These are phyloP conservation scores for Ectemnius lituratus DNA, from an alignment of 2,888 invertebrate species.

Conservation along the genomic window DNA sequence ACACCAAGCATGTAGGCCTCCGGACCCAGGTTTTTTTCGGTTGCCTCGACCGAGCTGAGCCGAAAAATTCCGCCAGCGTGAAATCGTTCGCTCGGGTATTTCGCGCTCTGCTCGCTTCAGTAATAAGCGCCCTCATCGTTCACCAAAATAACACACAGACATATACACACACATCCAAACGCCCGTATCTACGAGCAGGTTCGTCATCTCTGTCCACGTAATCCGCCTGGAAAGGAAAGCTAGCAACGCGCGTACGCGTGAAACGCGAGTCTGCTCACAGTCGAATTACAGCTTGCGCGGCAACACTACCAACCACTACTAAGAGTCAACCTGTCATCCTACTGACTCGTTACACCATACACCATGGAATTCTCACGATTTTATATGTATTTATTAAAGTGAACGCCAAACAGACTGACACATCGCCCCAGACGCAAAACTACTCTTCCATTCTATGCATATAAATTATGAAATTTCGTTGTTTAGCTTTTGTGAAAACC, in stretches of 20 bases:
- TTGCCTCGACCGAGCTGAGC: background rate
- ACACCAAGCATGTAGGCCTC: background rate
- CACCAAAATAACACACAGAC: no score
- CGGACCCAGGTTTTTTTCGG: background rate
- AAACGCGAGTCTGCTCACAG: constrained; percentile 15
- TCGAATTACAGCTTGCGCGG: constrained; percentile 9
- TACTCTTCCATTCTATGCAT: constrained; percentile 47
- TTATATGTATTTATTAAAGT: constrained; percentile 43
- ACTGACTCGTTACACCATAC: constrained; percentile 41
- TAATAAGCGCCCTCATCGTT: constrained; percentile 14
- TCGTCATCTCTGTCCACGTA: no score
- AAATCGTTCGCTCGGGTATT: constrained; percentile 8
- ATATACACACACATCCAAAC: no score
- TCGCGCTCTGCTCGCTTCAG: constrained; percentile 16
- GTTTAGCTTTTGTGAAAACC: no score
- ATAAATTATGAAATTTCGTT: constrained; percentile 46
- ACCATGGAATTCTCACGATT: constrained; percentile 19
- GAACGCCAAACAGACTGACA: constrained; percentile 34
- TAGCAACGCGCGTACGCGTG: background rate
- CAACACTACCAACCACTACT: background rate
- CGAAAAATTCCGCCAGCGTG: constrained; percentile 7
- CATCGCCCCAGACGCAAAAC: constrained; percentile 30
- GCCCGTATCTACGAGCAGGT: no score
- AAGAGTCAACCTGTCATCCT: constrained; percentile 23
- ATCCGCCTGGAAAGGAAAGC: constrained; percentile 13